Conservation (phyloP, 92 coral and sea anemone genomes). For the Nematostella vectensis region DNA sequence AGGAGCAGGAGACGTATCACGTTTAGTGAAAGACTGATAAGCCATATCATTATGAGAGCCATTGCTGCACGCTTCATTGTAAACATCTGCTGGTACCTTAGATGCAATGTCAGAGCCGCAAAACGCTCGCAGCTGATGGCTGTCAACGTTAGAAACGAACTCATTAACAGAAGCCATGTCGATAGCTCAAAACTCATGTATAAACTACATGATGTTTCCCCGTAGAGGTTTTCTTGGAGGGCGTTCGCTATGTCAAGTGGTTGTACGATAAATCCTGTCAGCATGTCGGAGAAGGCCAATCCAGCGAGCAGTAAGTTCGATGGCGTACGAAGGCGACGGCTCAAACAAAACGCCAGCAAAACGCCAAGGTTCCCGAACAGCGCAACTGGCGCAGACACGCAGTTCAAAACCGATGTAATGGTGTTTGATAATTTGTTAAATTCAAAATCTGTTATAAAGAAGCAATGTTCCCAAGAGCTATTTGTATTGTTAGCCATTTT, state of each 20-base stretch:
- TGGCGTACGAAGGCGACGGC: background rate
- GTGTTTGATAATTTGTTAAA: background rate
- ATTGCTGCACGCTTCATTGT: background rate
- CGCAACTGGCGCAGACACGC: background rate
- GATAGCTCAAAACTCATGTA: background rate
- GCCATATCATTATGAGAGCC: background rate
- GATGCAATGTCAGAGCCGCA: background rate
- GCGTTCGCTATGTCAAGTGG: background rate
- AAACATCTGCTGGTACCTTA: background rate
- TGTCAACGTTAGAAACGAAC: background rate
- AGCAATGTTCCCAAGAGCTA: background rate
- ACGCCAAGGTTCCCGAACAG: background rate
- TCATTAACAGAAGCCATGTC: background rate
- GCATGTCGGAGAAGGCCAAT: background rate
- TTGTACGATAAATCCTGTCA: background rate
- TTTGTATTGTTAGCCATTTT: no score
- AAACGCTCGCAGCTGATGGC: background rate
- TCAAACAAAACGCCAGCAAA: background rate
- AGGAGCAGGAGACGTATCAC: background rate
- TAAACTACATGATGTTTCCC: background rate
- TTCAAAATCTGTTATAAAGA: background rate
- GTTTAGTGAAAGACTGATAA: background rate
- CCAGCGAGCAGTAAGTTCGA: background rate
- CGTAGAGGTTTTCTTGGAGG: background rate
- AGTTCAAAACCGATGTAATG: background rate